Percentiles rank a stretch among this genome's conserved stretches.
Evolutionary conservation across 2,888 invertebrate genomes (phyloP).

Genomic region (Drosophila pseudotakahashii): DNA sequence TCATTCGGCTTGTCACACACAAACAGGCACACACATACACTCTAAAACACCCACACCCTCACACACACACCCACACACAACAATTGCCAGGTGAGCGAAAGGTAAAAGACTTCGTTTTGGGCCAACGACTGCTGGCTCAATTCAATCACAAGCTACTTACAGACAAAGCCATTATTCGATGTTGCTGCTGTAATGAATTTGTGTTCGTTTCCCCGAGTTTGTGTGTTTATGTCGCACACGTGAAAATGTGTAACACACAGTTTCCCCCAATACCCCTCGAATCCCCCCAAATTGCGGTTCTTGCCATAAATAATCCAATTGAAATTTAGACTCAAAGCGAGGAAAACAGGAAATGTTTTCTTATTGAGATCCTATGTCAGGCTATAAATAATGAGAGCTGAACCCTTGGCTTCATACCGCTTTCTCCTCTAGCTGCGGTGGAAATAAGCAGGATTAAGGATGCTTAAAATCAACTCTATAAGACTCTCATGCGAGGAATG

Average conservation of each 20-base stretch:
- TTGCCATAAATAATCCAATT: conserved; percentile 45
- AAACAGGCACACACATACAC: not conserved
- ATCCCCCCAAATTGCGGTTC: conserved; percentile 21
- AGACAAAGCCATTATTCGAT: conserved; percentile 71
- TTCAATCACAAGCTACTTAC: conserved; percentile 80
- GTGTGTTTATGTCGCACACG: conserved; percentile 28
- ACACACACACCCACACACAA: conserved; percentile 7
- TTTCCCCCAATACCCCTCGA: conserved; percentile 18
- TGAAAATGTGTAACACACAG: conserved; percentile 42
- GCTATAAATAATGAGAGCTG: conserved; percentile 34
- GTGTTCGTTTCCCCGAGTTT: conserved; percentile 23
- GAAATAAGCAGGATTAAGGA: conserved; percentile 76
- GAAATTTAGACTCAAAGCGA: conserved; percentile 32
- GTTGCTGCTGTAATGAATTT: conserved; percentile 61
- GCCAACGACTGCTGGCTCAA: conserved; percentile 59
- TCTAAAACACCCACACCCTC: not conserved
- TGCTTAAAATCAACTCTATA: conserved; percentile 68
- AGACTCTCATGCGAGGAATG: conserved; percentile 50
- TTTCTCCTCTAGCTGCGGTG: conserved; percentile 46
- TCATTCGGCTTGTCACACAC: conserved; percentile 58
- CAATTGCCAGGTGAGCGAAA: conserved; percentile 55
- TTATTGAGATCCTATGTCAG: conserved; percentile 29
- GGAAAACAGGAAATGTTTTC: conserved; percentile 24
- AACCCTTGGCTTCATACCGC: conserved; percentile 10
- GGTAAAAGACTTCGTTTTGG: conserved; percentile 51